Conservation (phyloP, 2,113 vertebrate genomes). For the Nicator chloris region DNA sequence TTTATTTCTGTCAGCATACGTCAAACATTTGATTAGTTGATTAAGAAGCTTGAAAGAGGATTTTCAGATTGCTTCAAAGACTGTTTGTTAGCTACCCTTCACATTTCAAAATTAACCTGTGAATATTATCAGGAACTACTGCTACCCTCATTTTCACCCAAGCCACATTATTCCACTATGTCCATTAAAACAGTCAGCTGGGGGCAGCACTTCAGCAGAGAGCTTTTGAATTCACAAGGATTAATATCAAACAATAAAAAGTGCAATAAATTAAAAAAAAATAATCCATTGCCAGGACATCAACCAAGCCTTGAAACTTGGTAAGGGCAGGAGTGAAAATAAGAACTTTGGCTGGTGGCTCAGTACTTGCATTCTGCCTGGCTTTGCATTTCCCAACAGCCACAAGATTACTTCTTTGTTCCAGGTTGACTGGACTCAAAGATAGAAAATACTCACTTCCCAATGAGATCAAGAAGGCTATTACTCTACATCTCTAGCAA, state of each 20-base stretch:
- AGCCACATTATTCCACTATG: neutral
- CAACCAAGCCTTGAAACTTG: neutral
- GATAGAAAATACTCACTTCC: neutral
- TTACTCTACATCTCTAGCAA: neutral
- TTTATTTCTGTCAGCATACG: neutral
- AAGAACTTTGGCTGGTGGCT: neutral
- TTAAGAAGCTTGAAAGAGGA: neutral
- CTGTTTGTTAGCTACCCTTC: neutral
- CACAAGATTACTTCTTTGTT: neutral
- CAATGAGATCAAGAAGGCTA: neutral
- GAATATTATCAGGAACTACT: neutral
- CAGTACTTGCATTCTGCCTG: neutral
- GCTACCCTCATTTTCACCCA: neutral
- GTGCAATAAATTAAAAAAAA: too few species aligned
- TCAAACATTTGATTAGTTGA: neutral
- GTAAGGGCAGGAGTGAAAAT: neutral
- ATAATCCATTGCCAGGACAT: too few species aligned
- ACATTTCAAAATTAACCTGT: neutral
- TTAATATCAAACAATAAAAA: neutral
- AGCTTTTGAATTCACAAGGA: neutral
- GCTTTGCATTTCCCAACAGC: neutral
- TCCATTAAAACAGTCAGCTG: neutral
- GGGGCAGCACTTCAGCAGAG: neutral
- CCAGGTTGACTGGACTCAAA: neutral
- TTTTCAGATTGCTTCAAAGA: neutral